Base-by-base conservation (phyloP, 2,888 invertebrate genomes). In the Eilema griseolum region DNA sequence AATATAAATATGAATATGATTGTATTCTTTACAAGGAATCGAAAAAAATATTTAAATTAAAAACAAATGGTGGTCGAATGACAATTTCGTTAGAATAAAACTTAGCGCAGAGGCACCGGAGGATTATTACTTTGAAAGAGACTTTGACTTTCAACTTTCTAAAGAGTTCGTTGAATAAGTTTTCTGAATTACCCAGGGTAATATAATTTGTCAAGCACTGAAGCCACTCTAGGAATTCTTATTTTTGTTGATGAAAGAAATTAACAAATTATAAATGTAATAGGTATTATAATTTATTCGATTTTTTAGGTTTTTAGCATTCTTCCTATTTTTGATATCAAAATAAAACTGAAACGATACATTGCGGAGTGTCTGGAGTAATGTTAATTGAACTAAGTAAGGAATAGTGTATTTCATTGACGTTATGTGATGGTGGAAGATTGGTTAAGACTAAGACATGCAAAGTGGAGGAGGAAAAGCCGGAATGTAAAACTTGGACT, bases 91-190 rank as follows among this genome's bases (percentile, higher is more conserved):
- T 86, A 85, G 82, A 88, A 88, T 87, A 84, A 87, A 87, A 90
- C 86, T 86, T 87, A 84, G 80, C 79, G 82, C 83, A 81, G 82
- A 85, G 87, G 84, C 88, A 86, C 81, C 83, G 83, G 83, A 85
- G 87, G 88, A 90, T 91, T 89, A 90, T 89, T 88, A 87, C 88
- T 86, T 84, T 82, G 85, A 81, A 83, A 85, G 86, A 86, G 86
- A 87, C 90, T 90, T 89, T 90, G 90, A 90, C 90, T 90, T 88
- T 89, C 85, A 88, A 90, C 89, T 91, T 90, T 88, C 81, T 86
- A 86, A 90, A 89, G 88, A 90, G 89, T 91, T 90, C 89, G 87
- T 88, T 89, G 88, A 88, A 91, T 90, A 90, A 88, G 88, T 90
- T 91, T 90, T 89, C 89, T 88, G 85, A 88, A 89, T 89, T 89